Evolutionary conservation across 2,797 vertebrate genomes (phyloP), one percentile per base, ranked within the genome.

Genomic region (Bufotes viridis): DNA sequence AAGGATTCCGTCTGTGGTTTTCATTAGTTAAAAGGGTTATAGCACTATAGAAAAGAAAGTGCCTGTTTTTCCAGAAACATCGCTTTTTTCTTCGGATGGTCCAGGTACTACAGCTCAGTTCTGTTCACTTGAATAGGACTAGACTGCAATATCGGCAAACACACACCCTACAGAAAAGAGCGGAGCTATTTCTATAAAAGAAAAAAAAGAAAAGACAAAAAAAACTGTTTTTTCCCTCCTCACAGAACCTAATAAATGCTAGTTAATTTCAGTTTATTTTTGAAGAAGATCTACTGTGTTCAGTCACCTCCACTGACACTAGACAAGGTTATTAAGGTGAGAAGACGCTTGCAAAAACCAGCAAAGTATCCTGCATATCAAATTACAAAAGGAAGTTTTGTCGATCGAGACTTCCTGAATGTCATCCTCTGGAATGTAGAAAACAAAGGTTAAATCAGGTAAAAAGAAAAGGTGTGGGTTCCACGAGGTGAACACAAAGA

Each of bases 271-370:
- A 65, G 10, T 7, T 10, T 20, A 58, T 9, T 63, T 79, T 60
- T 85, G 22, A 85, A 89, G 78, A 86, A 89, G 76, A 76, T 63
- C 42, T 57, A 26, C 81, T 42, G 51, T 70, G 58, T 82, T 76
- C n/a, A 74, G 29, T 85, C 82, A 81, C 82, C 76, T 85, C 61
- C 42, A 1, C 61, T 86, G 88, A 86, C 88, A 89, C 42, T 14
- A 82, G 85, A 69, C 69, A 82, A 85, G 83, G 83, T 89, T 82
- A 89, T 22, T 78, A 74, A 89, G 88, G 88, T 89, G 88, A 89
- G 88, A 86, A 78, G 69, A 82, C 78, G 55, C 78, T 22, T 67
- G 67, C 63, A 75, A 74, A 53, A 42, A 80, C 12, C 51, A 34
- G 57, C 13, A 82, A 70, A 53, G 12, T 81, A 86, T 86, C 84